Conservation (phyloP, 2,888 invertebrate species). For the Parasteatoda lunata region DNA sequence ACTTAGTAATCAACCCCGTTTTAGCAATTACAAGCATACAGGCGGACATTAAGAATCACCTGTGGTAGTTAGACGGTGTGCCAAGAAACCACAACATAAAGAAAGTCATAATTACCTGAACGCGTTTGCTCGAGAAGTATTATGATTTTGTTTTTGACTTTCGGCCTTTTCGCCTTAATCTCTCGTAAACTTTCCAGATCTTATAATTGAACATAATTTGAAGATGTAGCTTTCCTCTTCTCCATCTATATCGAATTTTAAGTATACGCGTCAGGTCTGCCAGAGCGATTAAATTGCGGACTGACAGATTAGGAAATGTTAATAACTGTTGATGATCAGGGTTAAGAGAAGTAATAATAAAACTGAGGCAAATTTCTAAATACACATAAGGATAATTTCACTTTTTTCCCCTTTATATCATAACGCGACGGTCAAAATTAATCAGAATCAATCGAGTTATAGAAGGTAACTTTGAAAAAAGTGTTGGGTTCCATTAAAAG, state of each 20-base stretch:
- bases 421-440: conserved; percentile 3
- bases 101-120: conserved; percentile 37
- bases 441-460: conserved; percentile 32
- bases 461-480: background rate
- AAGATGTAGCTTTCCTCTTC: conserved; percentile 17
- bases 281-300: conserved; percentile 20
- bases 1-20: conserved; percentile 30
- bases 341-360: conserved; percentile 17
- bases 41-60: conserved; percentile 28
- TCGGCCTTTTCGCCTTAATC: conserved; percentile 15
- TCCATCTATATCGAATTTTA: conserved; percentile 26
- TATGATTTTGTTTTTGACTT: conserved; percentile 18
- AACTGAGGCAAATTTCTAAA: background rate
- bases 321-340: conserved; percentile 28
- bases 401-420: conserved; percentile 8
- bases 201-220: conserved; percentile 46
- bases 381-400: background rate
- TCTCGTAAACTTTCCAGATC: conserved; percentile 25
- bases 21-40: conserved; percentile 9
- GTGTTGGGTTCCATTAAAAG: conserved; percentile 10
- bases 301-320: conserved; percentile 45
- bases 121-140: conserved; percentile 11
- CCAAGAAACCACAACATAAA: conserved; percentile 36
- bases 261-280: conserved; percentile 16
- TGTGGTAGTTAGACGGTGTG: conserved; percentile 12